phyloP scores from a whole-genome alignment of 2,113 vertebrate species.

The Clarias macrocephalus region DNA sequence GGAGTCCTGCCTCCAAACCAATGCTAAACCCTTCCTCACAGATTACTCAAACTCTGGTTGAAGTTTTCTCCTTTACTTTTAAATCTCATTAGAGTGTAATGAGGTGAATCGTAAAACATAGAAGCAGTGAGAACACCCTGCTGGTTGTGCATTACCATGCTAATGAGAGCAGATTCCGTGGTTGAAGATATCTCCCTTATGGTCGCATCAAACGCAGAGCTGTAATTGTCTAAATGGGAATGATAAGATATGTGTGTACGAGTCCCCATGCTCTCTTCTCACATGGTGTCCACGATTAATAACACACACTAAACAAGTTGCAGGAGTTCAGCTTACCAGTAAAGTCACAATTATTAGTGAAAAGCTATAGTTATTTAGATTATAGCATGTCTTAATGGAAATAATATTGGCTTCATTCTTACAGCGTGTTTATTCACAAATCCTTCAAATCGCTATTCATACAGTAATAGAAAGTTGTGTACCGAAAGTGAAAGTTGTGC shows the following conservation, averaged over 20 bases:
- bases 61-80: conserved; percentile 69
- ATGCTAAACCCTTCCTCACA: conserved; percentile 3
- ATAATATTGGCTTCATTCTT: neutral
- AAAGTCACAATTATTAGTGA: neutral
- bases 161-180: conserved; percentile 71
- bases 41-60: conserved; percentile 47
- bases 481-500: neutral
- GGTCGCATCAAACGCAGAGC: conserved; percentile 40
- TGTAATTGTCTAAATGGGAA: conserved; percentile 57
- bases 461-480: neutral
- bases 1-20: neutral
- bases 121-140: conserved; percentile 68
- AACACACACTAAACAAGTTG: neutral
- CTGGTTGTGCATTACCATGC: conserved; percentile 78
- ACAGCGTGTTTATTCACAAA: neutral
- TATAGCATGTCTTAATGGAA: neutral
- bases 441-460: neutral
- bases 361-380: neutral
- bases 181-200: conserved; percentile 68
- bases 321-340: neutral
- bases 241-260: conserved; percentile 46
- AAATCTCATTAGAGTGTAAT: conserved; percentile 81
- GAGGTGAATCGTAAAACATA: conserved; percentile 74
- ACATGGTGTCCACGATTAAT: conserved; percentile 6
- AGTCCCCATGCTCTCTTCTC: conserved; percentile 35